Base-by-base conservation (phyloP, 2,888 invertebrate species). In the Andrena camellia region DNA sequence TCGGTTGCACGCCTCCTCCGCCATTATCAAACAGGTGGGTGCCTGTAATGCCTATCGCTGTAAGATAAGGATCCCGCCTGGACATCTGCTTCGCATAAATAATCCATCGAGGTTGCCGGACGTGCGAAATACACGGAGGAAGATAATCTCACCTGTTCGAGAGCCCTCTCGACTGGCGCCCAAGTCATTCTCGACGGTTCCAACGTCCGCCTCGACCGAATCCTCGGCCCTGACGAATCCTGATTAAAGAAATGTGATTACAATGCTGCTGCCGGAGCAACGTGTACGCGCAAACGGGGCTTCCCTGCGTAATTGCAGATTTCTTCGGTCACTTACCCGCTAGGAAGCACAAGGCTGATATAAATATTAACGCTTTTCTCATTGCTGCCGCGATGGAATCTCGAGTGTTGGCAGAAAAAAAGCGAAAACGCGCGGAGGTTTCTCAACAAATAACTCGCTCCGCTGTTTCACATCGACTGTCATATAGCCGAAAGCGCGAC, bases 81-180 rank as follows among this genome's bases (percentile, higher is more conserved):
- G 23, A 26, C 33, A 35, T 35, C 8, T 57, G 17, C 2, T 69
- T 54, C 2, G 23, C 10, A 23, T 29, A 42, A 50, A 57, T 48
- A 20, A 75, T 33, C n/a, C 0, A 60, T 20, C 8, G 8, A 35
- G 4, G 20, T 52, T 0, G 31, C 23, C 7, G 2, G 54, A 17
- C 2, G 2, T 5, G 0, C 1, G 6, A 48, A 69, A n/a, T 48
- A 48, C 0, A 6, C 48, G 91, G 91, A 93, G 42, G 4, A 92
- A 92, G 81, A 92, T 2, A 42, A 91, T 83, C 90, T 93, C 93
- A 98, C 98, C 98, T 93, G 99, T 99, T 94, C 97, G 96, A 8
- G 98, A 98, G 80, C 96, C 98, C 94, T 99, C 98, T 86, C 97
- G 95, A 84, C 97, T 97, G 64, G 98, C 96, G 17, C 98, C 98